Base-by-base conservation (phyloP, 2,888 invertebrate species). In the Agonopterix heracliana region DNA sequence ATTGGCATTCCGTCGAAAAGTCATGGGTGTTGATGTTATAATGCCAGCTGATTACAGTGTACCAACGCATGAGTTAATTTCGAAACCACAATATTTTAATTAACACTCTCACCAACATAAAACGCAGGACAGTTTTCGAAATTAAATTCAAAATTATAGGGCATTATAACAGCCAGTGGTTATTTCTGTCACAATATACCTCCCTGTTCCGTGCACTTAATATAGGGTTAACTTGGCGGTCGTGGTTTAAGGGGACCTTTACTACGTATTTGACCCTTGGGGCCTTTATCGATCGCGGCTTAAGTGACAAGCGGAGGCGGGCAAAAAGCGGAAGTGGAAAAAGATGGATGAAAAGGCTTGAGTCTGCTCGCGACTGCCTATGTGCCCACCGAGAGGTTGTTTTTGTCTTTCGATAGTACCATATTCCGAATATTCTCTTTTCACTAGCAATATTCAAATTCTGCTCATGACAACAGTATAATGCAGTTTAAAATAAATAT, bases 251-350 rank as follows among this genome's bases (percentile, higher is more conserved):
- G 52, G 46, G 49, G 46, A 40, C 42, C 54, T 50, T 45, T 50
- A 47, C 50, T 50, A 50, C 46, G 50, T 54, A 48, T 57, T 57
- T 57, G 55, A 61, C 55, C 57, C 50, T 50, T 53, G 38, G 44
- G 48, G 47, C 45, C 46, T 53, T 45, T 35, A 43, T 47, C 45
- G 41, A 54, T 35, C n/a, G 36, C 13, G 10, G 47, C 11, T 2
- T 47, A 26, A 45, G 40, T 2, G 5, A 44, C 8, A 10, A 42
- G 50, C 4, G 12, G 2, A 2, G 12, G 50, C 47, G 47, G 9
- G 38, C 10, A 38, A n/a, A 38, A 26, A 9, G 10, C 38, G 38
- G 5, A 10, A 1, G n/a, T n/a, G 4, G 38, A n/a, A 35, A 9
- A 9, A 35, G 35, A 35, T 35, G n/a, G 17, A 17, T 17, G 3